Base-by-base conservation (phyloP, 1,140 invertebrate species). In the Berghia stephanieae region DNA sequence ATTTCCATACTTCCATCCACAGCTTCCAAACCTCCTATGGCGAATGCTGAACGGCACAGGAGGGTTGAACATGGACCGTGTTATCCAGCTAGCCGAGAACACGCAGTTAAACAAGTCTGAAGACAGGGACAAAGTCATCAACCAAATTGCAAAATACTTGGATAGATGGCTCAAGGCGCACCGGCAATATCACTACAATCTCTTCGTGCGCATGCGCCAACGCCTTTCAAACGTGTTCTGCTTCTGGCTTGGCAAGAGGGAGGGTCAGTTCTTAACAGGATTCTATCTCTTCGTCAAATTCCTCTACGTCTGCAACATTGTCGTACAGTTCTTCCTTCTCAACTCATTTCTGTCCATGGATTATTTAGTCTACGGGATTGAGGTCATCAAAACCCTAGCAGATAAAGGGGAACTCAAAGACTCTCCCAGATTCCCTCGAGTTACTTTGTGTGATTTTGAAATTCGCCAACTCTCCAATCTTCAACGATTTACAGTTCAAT, bases 361-460 rank as follows among this genome's bases (percentile, higher is more conserved):
- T 66, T 81, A 63, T 52, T 42, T 34, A 34, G 21, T 68, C 21
- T 81, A 77, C 44, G 80, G 80, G 1, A 55, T 60, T 24, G 55
- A 67, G 8, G 66, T 77, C 43, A 8, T 78, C 10, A n/a, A 60
- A 8, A 44, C 4, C 36, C 42, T 79, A 24, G 36, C 49, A 5
- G 42, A 57, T 6, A 40, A 72, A 5, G 76, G 55, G 0, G 67
- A 70, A 10, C 69, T 67, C 44, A 71, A 36, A 27, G 38, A 52
- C 60, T 55, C 57, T 0, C 73, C 43, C 2, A 24, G 60, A 13
- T 91, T 91, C 84, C 91, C 91, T 13, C 83, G 90, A 27, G 89
- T 91, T 0, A 91, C 91, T 0, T 84, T 91, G 79, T 91, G 91
- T 83, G 90, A 91, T 76, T 91, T 91, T 82, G 82, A 90, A 63